Conservation (phyloP, 23 tunicate genomes). For the Halocynthia aurantium region DNA sequence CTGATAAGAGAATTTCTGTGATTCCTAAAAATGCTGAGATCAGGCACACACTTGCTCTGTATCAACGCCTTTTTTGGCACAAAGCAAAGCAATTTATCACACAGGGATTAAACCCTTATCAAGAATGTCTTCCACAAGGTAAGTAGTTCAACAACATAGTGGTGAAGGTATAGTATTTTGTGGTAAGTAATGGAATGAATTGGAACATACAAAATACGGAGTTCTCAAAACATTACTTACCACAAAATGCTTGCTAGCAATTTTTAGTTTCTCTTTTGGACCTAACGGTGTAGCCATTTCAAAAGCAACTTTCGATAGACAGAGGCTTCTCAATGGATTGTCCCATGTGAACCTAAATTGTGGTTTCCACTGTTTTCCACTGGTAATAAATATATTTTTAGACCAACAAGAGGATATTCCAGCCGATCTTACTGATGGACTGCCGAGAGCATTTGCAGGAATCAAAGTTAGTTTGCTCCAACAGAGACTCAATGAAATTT, state of each 20-base stretch:
- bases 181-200: no score
- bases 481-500: constrained; percentile 21
- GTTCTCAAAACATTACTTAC: no score
- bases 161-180: no score
- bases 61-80: constrained; percentile 63
- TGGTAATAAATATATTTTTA: not conserved
- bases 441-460: not conserved
- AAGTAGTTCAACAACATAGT: not conserved
- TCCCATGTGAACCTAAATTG: no score
- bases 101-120: constrained; percentile 53
- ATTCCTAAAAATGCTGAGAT: constrained; percentile 49
- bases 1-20: constrained; percentile 30
- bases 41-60: constrained; percentile 39
- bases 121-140: constrained; percentile 24
- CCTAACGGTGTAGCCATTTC: no score
- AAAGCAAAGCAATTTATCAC: constrained; percentile 34
- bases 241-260: no score
- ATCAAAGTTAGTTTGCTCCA: constrained; percentile 11
- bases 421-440: not conserved
- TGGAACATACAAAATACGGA: no score
- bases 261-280: no score
- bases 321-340: no score
- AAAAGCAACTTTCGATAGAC: no score
- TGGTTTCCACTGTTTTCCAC: no score
- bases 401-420: constrained; percentile 4